Base-by-base conservation (phyloP, 53 echinoderm and acorn worm species). In the Apostichopus leukothele region DNA sequence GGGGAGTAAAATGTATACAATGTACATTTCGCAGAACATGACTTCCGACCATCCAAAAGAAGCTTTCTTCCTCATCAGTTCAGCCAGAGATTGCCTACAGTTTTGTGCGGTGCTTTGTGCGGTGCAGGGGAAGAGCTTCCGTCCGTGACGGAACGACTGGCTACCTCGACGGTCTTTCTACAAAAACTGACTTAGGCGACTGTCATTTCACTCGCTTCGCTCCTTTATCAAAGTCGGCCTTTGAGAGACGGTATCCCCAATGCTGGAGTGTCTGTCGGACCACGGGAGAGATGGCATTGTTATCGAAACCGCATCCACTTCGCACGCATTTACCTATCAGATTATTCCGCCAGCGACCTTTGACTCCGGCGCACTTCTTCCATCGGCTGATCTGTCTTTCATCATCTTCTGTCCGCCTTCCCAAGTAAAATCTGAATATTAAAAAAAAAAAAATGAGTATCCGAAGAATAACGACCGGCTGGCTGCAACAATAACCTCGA, bases 321-420 rank as follows among this genome's bases (percentile, higher is more conserved):
- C 93, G 84, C 7, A 89, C 94, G 83, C 94, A 94, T 73, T 96
- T 96, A 55, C 90, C 94, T 39, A 96, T 96, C 73, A 96, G 93
- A 89, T 96, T 96, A 84, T 96, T 96, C 76, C 96, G 88, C 96
- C 96, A 96, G 51, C 96, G 94, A 53, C 96, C 96, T 89, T 93
- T 96, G 39, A 96, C 51, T 4, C 96, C 94, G 4, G 96, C 89
- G 84, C 96, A 96, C 74, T 91, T 90, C 55, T 89, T 90, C 96
- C 96, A 96, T 3, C 96, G 81, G 4, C 94, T 86, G 6, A 94
- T 93, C 88, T 96, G 96, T 52, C 96, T 79, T 25, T 94, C 96
- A 9, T 96, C 96, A 84, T 96, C 96, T 1, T 79, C 93, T 13
- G 94, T 96, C 27, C 96, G 88, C 67, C 96, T 88, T 7, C 96